Percentiles rank a stretch among this genome's conserved stretches.
Conservation (phyloP, 1,140 invertebrate genomes). For the Cydia amplana region DNA sequence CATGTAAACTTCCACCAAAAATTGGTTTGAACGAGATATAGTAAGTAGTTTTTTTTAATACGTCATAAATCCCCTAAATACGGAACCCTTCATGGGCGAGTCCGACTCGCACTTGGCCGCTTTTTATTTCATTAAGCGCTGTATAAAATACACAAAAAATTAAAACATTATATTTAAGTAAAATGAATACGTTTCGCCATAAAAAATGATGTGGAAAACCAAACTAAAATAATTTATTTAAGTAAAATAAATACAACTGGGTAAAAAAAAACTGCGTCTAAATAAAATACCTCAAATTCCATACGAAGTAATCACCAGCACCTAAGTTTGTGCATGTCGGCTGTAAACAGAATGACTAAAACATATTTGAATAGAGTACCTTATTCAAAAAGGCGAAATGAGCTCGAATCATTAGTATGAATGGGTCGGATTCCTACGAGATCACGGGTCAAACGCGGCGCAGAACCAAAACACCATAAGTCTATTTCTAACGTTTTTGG, state of each 20-base stretch:
- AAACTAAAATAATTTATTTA: background rate
- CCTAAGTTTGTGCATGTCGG: background rate
- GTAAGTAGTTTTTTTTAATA: no score
- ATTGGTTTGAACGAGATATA: no score
- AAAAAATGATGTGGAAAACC: no score
- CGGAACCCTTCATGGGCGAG: no score
- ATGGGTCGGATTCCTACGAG: constrained; percentile 19
- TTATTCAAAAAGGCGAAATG: constrained; percentile 17
- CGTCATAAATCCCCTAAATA: no score
- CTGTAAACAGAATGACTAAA: constrained; percentile 15
- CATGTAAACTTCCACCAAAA: no score
- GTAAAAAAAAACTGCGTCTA: no score
- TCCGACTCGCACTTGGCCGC: no score
- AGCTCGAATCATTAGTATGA: constrained; percentile 24
- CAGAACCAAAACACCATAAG: background rate
- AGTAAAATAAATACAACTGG: background rate
- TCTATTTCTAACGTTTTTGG: background rate
- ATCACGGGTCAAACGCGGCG: constrained; percentile 1
- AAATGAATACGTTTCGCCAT: no score
- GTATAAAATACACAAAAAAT: no score
- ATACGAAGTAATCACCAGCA: background rate
- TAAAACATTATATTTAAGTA: no score
- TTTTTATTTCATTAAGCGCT: no score
- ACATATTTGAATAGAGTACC: constrained; percentile 14
- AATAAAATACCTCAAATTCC: background rate